phyloP scores from a whole-genome alignment of 2,113 vertebrate species.

The Arvicanthis niloticus region DNA sequence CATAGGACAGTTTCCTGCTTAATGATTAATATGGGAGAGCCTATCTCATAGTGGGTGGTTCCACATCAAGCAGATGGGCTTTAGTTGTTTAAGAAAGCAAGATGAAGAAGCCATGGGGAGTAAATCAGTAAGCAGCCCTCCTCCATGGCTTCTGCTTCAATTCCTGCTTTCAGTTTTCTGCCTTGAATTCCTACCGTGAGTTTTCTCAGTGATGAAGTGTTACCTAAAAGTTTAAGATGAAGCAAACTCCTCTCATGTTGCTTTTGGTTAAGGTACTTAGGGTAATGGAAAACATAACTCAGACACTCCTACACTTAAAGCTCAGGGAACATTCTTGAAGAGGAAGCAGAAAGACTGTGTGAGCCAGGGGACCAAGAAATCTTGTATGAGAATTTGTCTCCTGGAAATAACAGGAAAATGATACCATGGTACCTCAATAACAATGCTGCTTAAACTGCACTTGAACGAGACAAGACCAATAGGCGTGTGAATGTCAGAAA shows the following conservation, averaged over 20 bases:
- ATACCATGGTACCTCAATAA: background rate
- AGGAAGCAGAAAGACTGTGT: background rate
- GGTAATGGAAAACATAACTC: background rate
- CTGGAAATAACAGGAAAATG: background rate
- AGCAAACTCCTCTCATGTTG: background rate
- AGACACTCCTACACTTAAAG: background rate
- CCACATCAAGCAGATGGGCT: background rate
- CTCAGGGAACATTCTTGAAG: background rate
- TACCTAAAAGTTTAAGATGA: background rate
- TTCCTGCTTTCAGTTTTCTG: background rate
- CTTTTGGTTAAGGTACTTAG: background rate
- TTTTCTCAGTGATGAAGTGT: background rate
- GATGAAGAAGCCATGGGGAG: background rate
- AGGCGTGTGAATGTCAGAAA: too few species aligned
- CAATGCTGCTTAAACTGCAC: background rate
- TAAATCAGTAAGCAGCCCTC: background rate
- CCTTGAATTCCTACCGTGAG: background rate
- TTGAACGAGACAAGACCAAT: background rate
- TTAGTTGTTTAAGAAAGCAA: background rate
- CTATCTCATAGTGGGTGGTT: accelerated
- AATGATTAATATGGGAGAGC: too few species aligned
- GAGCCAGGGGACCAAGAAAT: background rate
- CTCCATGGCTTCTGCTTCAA: background rate
- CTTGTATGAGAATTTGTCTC: background rate
- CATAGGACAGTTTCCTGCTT: background rate